Evolutionary conservation across 2,888 invertebrate species (phyloP).

Genomic region (Lepidocyrtinus sp.): DNA sequence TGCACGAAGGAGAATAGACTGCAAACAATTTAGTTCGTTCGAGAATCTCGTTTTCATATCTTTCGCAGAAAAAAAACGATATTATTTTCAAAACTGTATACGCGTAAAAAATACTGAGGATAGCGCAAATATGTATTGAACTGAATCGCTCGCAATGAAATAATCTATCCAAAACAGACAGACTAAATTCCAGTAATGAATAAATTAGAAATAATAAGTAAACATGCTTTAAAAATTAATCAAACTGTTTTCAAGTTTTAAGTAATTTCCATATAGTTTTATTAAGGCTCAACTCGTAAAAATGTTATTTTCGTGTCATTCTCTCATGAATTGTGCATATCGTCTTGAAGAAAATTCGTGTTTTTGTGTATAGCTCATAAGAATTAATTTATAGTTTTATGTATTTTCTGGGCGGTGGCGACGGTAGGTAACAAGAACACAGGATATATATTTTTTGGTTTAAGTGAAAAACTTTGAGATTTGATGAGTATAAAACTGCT

Average conservation of each 20-base stretch:
- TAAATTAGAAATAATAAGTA: neutral
- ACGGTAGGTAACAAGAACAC: slow-evolving; percentile 24
- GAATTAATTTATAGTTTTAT: too few species aligned
- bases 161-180: neutral
- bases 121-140: neutral
- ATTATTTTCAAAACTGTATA: neutral
- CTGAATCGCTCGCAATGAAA: neutral
- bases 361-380: too few species aligned
- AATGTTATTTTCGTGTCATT: neutral
- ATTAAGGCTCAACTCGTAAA: neutral
- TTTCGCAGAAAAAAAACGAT: neutral
- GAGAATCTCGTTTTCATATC: neutral
- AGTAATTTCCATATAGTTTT: too few species aligned
- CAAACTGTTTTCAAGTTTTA: too few species aligned
- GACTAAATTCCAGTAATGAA: neutral
- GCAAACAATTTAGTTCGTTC: neutral
- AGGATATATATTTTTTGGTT: neutral
- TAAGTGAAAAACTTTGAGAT: neutral
- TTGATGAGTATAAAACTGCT: neutral
- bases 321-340: neutral
- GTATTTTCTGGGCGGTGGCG: too few species aligned
- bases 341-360: too few species aligned
- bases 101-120: too few species aligned
- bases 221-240: too few species aligned
- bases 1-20: neutral